A percentile compares a stretch with the other conserved stretches of the same genome.
Evolutionary conservation across 2,888 invertebrate genomes (phyloP).

Genomic region (Dichetophora obliterata): DNA sequence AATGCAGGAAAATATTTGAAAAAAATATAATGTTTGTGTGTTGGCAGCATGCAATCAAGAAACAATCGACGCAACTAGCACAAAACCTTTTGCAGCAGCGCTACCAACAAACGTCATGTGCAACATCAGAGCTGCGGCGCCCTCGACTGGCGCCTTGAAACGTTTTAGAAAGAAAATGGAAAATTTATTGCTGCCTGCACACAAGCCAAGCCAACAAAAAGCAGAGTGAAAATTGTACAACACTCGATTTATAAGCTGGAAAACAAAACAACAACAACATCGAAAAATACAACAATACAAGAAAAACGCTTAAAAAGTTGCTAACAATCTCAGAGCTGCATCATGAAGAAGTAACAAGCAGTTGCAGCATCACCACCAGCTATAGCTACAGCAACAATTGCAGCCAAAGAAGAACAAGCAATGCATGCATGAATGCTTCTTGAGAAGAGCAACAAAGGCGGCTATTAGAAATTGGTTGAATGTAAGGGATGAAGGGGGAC

Average conservation of each 20-base stretch:
- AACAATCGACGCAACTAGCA: slow-evolving; percentile 63
- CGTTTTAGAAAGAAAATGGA: slow-evolving; percentile 63
- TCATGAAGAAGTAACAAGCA: slow-evolving; percentile 17
- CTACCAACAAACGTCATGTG: slow-evolving; percentile 23
- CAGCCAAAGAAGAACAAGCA: neutral
- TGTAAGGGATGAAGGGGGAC: neutral
- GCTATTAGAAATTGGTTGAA: neutral
- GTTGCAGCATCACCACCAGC: neutral
- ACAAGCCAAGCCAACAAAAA: neutral
- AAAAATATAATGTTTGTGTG: neutral
- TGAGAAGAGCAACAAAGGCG: slow-evolving; percentile 30
- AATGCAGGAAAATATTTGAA: slow-evolving; percentile 21
- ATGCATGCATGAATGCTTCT: neutral
- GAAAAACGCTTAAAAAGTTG: slow-evolving; percentile 26
- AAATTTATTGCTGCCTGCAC: slow-evolving; percentile 55
- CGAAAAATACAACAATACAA: neutral
- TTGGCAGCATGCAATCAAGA: slow-evolving; percentile 55
- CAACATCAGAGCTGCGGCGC: slow-evolving; percentile 44
- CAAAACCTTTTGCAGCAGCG: slow-evolving; percentile 17
- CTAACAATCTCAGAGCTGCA: neutral
- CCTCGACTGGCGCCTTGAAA: slow-evolving; percentile 36
- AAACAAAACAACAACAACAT: slow-evolving; percentile 2
- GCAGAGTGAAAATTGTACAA: slow-evolving; percentile 21
- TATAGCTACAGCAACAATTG: neutral
- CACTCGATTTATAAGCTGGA: slow-evolving; percentile 28